Evolutionary conservation across 2,113 vertebrate species (phyloP).

Genomic region (Pipra filicauda): DNA sequence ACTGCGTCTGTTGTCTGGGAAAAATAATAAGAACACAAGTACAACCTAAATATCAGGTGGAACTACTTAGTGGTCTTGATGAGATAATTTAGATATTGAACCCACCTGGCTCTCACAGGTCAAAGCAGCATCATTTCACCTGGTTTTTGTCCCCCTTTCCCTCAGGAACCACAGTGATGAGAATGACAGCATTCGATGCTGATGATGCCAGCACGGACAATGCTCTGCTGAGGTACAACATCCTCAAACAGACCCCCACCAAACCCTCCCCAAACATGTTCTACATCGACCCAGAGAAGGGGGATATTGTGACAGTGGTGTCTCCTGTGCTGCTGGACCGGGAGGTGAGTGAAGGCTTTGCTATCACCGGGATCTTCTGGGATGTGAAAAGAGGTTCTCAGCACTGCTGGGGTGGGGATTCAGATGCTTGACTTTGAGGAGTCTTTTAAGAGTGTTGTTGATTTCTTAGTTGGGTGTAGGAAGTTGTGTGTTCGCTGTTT

Average conservation of each 20-base stretch:
- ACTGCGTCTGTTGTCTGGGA: background rate
- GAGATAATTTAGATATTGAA: rapidly evolving
- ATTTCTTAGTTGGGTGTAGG: background rate
- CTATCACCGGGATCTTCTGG: background rate
- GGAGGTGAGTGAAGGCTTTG: slow-evolving; percentile 77
- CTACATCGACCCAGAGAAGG: slow-evolving; percentile 93
- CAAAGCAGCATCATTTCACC: rapidly evolving
- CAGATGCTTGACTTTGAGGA: background rate
- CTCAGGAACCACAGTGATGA: slow-evolving; percentile 93
- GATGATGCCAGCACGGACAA: slow-evolving; percentile 92
- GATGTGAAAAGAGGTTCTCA: background rate
- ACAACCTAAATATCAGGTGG: background rate
- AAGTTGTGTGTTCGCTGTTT: background rate
- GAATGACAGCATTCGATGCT: slow-evolving; percentile 89
- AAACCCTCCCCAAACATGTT: slow-evolving; percentile 97
- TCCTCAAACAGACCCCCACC: slow-evolving; percentile 90
- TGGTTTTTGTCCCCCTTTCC: background rate
- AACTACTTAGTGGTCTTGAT: background rate
- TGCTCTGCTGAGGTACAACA: slow-evolving; percentile 91
- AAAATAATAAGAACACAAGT: rapidly evolving
- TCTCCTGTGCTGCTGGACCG: slow-evolving; percentile 87
- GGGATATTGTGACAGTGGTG: slow-evolving; percentile 94
- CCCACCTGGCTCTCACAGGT: background rate
- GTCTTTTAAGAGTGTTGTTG: background rate
- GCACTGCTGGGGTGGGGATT: rapidly evolving